Evolutionary conservation across 2,797 vertebrate species (phyloP).

Genomic region (Lerista edwardsae): DNA sequence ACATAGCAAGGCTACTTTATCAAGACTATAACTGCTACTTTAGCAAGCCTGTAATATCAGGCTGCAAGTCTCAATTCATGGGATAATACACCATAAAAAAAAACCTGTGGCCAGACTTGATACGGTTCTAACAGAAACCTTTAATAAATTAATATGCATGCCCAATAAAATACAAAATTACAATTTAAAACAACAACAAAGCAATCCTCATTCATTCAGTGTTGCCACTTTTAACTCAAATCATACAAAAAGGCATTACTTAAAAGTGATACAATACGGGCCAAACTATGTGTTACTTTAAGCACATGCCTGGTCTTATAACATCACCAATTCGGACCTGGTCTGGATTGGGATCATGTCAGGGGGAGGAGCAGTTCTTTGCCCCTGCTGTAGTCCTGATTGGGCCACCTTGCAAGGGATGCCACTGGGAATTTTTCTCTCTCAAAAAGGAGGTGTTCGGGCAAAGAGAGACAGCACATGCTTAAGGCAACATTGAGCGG

Average conservation of each 20-base stretch:
- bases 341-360: too few relatives aligned
- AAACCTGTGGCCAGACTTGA: slow-evolving; percentile 53
- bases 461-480: slow-evolving; percentile 64
- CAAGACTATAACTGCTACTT: too few relatives aligned
- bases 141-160: slow-evolving; percentile 99
- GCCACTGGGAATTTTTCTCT: too few relatives aligned
- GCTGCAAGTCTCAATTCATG: not conserved
- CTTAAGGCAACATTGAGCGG: slow-evolving; percentile 80
- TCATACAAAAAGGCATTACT: slow-evolving; percentile 76
- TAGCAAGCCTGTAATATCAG: too few relatives aligned
- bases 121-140: slow-evolving; percentile 86
- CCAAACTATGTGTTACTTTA: too few relatives aligned
- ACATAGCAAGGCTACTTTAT: not conserved
- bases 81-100: not conserved
- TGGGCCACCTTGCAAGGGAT: too few relatives aligned
- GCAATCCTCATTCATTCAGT: slow-evolving; percentile 81
- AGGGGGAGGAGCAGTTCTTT: too few relatives aligned
- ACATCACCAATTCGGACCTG: too few relatives aligned
- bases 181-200: slow-evolving; percentile 78
- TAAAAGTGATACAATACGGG: not conserved
- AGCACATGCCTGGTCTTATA: too few relatives aligned
- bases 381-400: too few relatives aligned
- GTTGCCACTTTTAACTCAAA: slow-evolving; percentile 82
- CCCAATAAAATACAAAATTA: slow-evolving; percentile 86
- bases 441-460: too few relatives aligned